A percentile compares a stretch with the other conserved stretches of the same genome.
Evolutionary conservation across 2,888 invertebrate species (phyloP).

Genomic region (Epistrophe eligans): DNA sequence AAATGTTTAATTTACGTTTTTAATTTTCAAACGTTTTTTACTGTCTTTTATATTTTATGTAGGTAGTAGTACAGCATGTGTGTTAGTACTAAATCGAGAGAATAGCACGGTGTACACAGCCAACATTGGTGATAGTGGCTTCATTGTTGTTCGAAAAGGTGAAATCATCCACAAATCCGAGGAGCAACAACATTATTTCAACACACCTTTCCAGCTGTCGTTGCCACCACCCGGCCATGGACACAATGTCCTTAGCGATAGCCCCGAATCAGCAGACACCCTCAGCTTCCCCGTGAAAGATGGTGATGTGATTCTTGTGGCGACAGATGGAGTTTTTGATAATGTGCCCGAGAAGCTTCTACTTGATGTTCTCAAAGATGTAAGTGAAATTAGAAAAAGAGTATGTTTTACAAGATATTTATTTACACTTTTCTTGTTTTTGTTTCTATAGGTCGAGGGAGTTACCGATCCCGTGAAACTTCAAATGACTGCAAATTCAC

Average conservation of each 20-base stretch:
- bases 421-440: slow-evolving; percentile 3
- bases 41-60: slow-evolving; percentile 62
- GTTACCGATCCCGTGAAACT: slow-evolving; percentile 90
- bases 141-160: slow-evolving; percentile 95
- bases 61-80: slow-evolving; percentile 99
- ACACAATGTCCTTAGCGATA: slow-evolving; percentile 94
- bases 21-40: slow-evolving; percentile 56
- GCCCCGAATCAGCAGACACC: slow-evolving; percentile 96
- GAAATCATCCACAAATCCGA: slow-evolving; percentile 95
- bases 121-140: slow-evolving; percentile 99
- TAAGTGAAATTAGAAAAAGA: slow-evolving; percentile 78
- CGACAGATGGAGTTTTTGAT: slow-evolving; percentile 99
- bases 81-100: slow-evolving; percentile 95
- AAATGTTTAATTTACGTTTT: slow-evolving; percentile 34
- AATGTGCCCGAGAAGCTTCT: slow-evolving; percentile 97
- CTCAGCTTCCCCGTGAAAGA: slow-evolving; percentile 93
- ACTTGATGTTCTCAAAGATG: slow-evolving; percentile 92
- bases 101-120: slow-evolving; percentile 96
- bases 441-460: slow-evolving; percentile 85
- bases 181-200: slow-evolving; percentile 99
- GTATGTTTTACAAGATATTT: background rate
- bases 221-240: slow-evolving; percentile 96
- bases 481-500: slow-evolving; percentile 96
- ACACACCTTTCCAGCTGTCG: slow-evolving; percentile 98
- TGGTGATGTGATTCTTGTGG: slow-evolving; percentile 97